Conservation (phyloP, 2,888 invertebrate genomes). For the Salpingus planirostris region DNA sequence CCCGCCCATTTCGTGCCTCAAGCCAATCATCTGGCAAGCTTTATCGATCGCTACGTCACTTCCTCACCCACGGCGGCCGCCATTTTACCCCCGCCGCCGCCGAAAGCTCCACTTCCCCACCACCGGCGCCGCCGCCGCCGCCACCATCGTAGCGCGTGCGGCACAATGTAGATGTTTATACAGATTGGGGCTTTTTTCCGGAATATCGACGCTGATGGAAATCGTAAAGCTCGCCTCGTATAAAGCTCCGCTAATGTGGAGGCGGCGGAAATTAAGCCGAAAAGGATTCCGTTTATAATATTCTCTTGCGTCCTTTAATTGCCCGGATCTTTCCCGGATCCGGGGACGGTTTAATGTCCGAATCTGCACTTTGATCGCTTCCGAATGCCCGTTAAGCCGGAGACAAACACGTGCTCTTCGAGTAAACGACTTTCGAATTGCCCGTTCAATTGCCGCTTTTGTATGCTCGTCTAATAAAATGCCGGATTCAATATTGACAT, state of each 20-base stretch:
- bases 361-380: too few species aligned
- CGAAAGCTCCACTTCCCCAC: constrained; percentile 17
- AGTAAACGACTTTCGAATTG: too few species aligned
- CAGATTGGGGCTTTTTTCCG: constrained; percentile 22
- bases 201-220: constrained; percentile 21
- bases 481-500: too few species aligned
- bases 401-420: too few species aligned
- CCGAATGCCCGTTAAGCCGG: too few species aligned
- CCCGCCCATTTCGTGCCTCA: constrained; percentile 30
- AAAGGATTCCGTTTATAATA: too few species aligned
- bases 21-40: constrained; percentile 38
- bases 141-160: constrained; percentile 7
- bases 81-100: constrained; percentile 36
- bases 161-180: constrained; percentile 18
- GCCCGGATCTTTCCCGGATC: constrained; percentile 2
- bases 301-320: constrained; percentile 13
- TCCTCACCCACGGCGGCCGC: constrained; percentile 37
- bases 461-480: too few species aligned
- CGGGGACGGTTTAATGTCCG: too few species aligned
- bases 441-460: too few species aligned
- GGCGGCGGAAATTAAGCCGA: too few species aligned
- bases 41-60: constrained; percentile 43
- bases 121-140: constrained; percentile 6
- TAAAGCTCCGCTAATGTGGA: too few species aligned
- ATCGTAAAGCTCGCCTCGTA: too few species aligned